Base-by-base conservation (phyloP, 2,797 vertebrate species). In the Artibeus jamaicensis region DNA sequence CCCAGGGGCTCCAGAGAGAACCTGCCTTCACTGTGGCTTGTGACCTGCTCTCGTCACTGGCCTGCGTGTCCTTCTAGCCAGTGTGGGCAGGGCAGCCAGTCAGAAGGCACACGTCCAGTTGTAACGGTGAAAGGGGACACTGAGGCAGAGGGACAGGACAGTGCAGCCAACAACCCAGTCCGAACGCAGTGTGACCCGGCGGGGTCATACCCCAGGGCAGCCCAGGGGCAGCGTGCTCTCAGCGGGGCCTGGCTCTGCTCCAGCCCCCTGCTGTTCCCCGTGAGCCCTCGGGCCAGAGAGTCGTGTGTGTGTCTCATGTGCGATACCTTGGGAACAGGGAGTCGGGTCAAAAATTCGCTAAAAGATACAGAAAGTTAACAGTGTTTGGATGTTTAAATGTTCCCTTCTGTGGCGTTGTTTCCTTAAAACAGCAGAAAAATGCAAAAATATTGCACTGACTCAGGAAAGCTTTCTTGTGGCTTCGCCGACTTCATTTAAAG, bases 41-140 rank as follows among this genome's bases (percentile, higher is more conserved):
- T 18, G 5, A 19, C 4, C 0, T 15, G 0, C 53, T 0, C 0
- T 24, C 10, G 0, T 7, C 12, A 6, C 0, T 4, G 18, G 9
- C 26, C 46, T 3, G 15, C 22, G 2, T 6, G 0, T 2, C 34
- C 53, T 42, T 14, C 5, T 3, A 2, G 3, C 8, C 16, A 18
- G 11, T 4, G 1, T 1, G 2, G 12, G 6, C 7, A 12, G 53
- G 32, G 34, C 44, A 34, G 37, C 57, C 32, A 32, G 26, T 29
- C 15, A 2, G 9, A 42, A 32, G 14, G 42, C 9, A 32, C 32
- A 19, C 1, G n/a, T 67, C 32, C 62, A 34, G 62, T 34, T 19
- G 1, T 7, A 2, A 11, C 24, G 15, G 37, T 9, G 18, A 21
- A 18, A 42, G 8, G 4, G 65, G 14, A 15, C 22, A 0, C 3